Base-by-base conservation (phyloP, 2,888 invertebrate species). In the Dyspetes luteomarginatus region DNA sequence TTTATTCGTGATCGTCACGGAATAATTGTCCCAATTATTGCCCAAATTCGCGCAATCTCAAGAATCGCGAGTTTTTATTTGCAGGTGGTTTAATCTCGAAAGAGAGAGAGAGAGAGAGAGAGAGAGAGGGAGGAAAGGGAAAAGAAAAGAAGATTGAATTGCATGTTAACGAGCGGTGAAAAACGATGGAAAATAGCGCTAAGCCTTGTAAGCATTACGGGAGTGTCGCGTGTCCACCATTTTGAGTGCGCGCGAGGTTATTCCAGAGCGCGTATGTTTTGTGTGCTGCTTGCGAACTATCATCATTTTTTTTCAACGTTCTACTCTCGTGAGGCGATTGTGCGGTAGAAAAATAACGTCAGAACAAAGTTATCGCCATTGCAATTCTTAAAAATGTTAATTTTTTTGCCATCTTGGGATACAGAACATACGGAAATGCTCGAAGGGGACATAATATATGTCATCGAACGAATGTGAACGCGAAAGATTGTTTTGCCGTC, bases 181-280 rank as follows among this genome's bases (percentile, higher is more conserved):
- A 75, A 71, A 74, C 69, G 48, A 62, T 79, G 75, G 67, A 52
- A 65, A 76, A 67, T 76, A 50, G 56, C 65, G 79, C 64, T 52
- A 68, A 72, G 50, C 72, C 41, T 64, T 65, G 56, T 58, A 75
- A 82, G 80, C 74, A 80, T 82, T 36, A 82, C 85, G 89, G 90
- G 89, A 89, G 89, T 89, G 90, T 85, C 90, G 58, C 52, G 52
- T 65, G 89, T 88, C 90, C 90, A 90, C 90, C 90, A 90, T 90
- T 90, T 90, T 90, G 90, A 85, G 86, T 90, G 88, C 89, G 83
- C 89, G 83, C 87, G 88, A 89, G 89, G 90, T 90, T 90, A 90
- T 89, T 65, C 90, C 86, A 75, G 79, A 81, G 76, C 72, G 75
- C 75, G 65, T 76, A 69, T 73, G 75, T 71, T 45, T 69, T 58